Percentiles rank a stretch among this genome's conserved stretches.
These are phyloP conservation scores for Hetaerina titia DNA, from an alignment of 2,888 invertebrate genomes.

Conservation along the genomic window DNA sequence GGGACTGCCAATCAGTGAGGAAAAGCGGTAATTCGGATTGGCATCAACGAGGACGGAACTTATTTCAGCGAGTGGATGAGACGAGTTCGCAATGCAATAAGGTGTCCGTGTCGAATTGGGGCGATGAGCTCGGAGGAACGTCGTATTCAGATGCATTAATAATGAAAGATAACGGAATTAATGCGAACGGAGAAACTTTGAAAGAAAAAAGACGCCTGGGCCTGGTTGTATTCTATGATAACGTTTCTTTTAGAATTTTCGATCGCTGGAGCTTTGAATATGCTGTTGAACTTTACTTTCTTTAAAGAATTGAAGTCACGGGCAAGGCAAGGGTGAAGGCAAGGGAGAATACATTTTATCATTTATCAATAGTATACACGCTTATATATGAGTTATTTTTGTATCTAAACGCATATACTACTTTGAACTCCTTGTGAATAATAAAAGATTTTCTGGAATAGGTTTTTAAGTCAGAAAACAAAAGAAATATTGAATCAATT, in stretches of 20 bases:
- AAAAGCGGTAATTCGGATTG: constrained; percentile 40
- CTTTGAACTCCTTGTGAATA: too few species aligned
- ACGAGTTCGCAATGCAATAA: neutral
- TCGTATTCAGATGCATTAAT: neutral
- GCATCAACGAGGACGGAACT: constrained; percentile 40
- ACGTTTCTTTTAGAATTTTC: neutral
- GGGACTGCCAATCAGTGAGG: constrained; percentile 33
- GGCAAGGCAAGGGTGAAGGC: too few species aligned
- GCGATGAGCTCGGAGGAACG: neutral
- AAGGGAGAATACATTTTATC: too few species aligned
- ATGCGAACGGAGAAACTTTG: too few species aligned
- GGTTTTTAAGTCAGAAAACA: too few species aligned
- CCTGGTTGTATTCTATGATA: neutral
- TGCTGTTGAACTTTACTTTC: neutral
- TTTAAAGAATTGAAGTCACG: neutral
- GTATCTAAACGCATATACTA: too few species aligned
- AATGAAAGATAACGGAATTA: neutral
- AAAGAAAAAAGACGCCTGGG: neutral
- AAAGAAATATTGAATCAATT: too few species aligned
- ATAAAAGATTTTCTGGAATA: too few species aligned
- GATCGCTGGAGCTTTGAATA: neutral
- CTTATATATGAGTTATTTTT: too few species aligned
- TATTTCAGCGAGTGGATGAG: constrained; percentile 19
- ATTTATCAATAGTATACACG: too few species aligned
- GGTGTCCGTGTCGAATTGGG: constrained; percentile 8